A percentile compares a stretch with the other conserved stretches of the same genome.
Evolutionary conservation across 2,888 invertebrate species (phyloP).

Genomic region (Anoncus sp.): DNA sequence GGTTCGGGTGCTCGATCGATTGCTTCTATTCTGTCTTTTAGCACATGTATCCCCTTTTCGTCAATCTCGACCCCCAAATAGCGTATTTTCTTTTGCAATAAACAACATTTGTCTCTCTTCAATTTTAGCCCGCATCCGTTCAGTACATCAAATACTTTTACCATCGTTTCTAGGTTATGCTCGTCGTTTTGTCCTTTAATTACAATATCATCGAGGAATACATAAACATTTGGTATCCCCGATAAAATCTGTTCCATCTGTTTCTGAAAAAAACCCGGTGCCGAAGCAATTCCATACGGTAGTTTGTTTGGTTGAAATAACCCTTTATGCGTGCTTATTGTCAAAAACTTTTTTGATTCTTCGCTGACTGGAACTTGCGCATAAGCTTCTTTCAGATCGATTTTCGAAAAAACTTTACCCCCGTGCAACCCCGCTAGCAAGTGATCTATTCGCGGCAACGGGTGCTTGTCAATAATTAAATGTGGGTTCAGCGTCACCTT

Average conservation of each 20-base stretch:
- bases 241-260: conserved; percentile 37
- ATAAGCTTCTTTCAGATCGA: conserved; percentile 30
- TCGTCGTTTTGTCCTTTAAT: conserved; percentile 11
- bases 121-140: conserved; percentile 12
- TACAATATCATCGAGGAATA: conserved; percentile 44
- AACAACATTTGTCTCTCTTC: conserved; percentile 20
- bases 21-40: conserved; percentile 17
- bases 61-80: conserved; percentile 22
- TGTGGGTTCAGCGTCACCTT: conserved; percentile 63
- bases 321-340: conserved; percentile 56
- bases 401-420: conserved; percentile 65
- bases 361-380: conserved; percentile 39
- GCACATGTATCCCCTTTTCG: conserved; percentile 11
- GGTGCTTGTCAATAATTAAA: conserved; percentile 54
- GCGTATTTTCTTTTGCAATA: conserved; percentile 18
- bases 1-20: neutral
- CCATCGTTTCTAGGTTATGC: conserved; percentile 11
- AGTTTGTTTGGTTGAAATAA: conserved; percentile 35
- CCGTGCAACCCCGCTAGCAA: conserved; percentile 58
- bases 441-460: conserved; percentile 61
- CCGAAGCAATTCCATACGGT: conserved; percentile 42
- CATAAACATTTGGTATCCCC: conserved; percentile 26
- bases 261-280: conserved; percentile 48
- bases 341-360: conserved; percentile 35
- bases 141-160: conserved; percentile 25